Evolutionary conservation across 2,888 invertebrate species (phyloP).

Genomic region (Girardia tigrina): DNA sequence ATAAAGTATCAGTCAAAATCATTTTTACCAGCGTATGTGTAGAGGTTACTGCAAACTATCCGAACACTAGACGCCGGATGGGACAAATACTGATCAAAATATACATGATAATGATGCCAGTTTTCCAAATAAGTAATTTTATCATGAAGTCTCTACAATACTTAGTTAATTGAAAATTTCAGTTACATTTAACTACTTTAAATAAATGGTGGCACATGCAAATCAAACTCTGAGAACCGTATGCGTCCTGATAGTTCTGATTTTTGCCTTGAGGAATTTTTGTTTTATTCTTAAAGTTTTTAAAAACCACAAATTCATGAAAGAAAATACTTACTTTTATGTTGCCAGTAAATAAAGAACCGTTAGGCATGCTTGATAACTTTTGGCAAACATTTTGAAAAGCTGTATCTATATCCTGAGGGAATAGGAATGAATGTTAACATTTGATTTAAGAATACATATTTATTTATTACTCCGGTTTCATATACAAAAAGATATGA

Average conservation of each 20-base stretch:
- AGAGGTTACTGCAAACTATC: slow-evolving; percentile 45
- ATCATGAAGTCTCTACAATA: slow-evolving; percentile 33
- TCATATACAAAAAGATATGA: too few species aligned
- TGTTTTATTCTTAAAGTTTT: too few species aligned
- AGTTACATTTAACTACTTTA: slow-evolving; percentile 40
- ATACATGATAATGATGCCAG: slow-evolving; percentile 42
- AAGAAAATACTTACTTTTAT: not conserved
- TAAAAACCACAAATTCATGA: too few species aligned
- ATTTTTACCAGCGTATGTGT: slow-evolving; percentile 43
- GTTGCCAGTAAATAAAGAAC: not conserved
- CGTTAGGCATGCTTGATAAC: not conserved
- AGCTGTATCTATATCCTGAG: not conserved
- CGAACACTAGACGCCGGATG: slow-evolving; percentile 47
- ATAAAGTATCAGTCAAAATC: not conserved
- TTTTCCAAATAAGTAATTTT: slow-evolving; percentile 39
- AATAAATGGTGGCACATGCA: slow-evolving; percentile 44
- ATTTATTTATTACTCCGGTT: too few species aligned
- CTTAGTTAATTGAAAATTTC: not conserved
- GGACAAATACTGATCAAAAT: slow-evolving; percentile 43
- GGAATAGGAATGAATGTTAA: too few species aligned
- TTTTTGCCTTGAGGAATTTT: slow-evolving; percentile 37
- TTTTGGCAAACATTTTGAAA: slow-evolving; percentile 18
- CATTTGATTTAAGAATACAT: too few species aligned
- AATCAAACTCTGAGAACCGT: slow-evolving; percentile 45
- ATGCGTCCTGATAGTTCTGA: slow-evolving; percentile 41